phyloP scores from a whole-genome alignment of 2,888 invertebrate species.

The Epinotia brunnichana region DNA sequence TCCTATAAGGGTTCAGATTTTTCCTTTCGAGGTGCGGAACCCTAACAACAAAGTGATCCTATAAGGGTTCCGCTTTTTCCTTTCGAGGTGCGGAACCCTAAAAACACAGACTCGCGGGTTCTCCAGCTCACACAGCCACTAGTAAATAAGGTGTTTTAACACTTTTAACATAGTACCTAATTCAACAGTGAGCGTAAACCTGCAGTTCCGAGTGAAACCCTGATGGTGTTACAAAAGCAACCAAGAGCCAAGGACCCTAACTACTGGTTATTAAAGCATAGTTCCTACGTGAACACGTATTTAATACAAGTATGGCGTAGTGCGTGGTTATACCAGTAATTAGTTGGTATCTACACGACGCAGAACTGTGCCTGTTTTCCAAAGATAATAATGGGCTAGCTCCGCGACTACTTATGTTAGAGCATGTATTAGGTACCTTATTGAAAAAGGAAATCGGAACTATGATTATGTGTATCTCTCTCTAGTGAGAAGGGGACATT shows the following conservation, averaged over 20 bases:
- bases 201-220: background rate
- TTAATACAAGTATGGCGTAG: background rate
- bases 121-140: too few relatives aligned
- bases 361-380: conserved; percentile 9
- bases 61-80: too few relatives aligned
- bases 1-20: too few relatives aligned
- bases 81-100: too few relatives aligned
- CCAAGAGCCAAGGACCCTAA: background rate
- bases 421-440: background rate
- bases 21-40: too few relatives aligned
- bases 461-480: background rate
- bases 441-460: conserved; percentile 18
- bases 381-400: background rate
- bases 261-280: conserved; percentile 11
- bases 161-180: background rate
- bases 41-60: too few relatives aligned
- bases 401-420: background rate
- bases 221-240: background rate
- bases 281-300: background rate
- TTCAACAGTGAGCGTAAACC: background rate
- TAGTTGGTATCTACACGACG: background rate
- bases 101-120: too few relatives aligned
- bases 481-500: background rate
- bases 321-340: conserved; percentile 24
- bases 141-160: too few relatives aligned